Base-by-base conservation (phyloP, 2,888 invertebrate genomes). In the Perizoma flavofasciatum region DNA sequence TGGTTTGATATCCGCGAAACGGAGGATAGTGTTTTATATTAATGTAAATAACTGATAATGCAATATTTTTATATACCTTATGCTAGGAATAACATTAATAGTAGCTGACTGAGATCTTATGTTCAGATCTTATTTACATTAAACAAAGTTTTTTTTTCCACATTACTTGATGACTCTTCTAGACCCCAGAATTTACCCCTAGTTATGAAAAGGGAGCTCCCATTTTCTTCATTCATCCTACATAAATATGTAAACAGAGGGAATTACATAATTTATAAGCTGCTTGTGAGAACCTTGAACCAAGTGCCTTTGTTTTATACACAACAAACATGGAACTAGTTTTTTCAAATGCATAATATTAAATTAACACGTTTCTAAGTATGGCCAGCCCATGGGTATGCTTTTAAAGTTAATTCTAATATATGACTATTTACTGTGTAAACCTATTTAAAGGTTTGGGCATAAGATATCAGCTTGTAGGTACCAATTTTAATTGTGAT, bases 11-110 rank as follows among this genome's bases (percentile, higher is more conserved):
- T 47, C 56, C 54, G 52, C 61, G 48, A 49, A 59, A 49, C 6
- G 5, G 59, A 59, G 63, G 59, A 65, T 68, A 67, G 60, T 65
- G 69, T 71, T 53, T 62, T 65, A 47, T 8, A 40, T 4, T 8
- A 69, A 70, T 83, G 82, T 85, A 82, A 80, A 85, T 83, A 82
- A 75, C 63, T 60, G 68, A 74, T 72, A 65, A 59, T 74, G 74
- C 75, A 77, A 83, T 84, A 83, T 82, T 83, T 83, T 37, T 37
- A 37, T 81, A 66, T 73, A 76, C 44, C 58, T 58, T 49, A 40
- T 6, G 11, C 65, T 70, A 69, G 66, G 66, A 66, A 56, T 61
- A 65, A 65, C 62, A 47, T 71, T 68, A 68, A 58, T 52, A 60
- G 59, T 70, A 70, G 67, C 67, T 62, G 62, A 65, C 70, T 74